Base-by-base conservation (phyloP, 2,797 vertebrate species). In the Oreochromis mossambicus region DNA sequence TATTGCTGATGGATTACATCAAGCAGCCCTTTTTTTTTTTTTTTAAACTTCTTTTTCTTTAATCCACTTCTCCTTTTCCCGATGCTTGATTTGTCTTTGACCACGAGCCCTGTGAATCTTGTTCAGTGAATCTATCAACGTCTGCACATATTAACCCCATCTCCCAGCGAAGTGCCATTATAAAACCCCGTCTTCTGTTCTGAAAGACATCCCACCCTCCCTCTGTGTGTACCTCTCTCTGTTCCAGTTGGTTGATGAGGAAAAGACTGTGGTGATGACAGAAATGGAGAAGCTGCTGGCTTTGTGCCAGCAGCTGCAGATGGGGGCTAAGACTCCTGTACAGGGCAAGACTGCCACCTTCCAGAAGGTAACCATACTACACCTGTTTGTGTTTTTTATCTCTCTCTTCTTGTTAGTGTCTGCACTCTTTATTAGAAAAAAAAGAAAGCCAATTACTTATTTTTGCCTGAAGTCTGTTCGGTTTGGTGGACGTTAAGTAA, bases 331-430 rank as follows among this genome's bases (percentile, higher is more conserved):
- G 93, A 94, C 96, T 63, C 96, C 97, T 24, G 96, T 96, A 78
- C 98, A 98, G 95, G 98, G 97, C 79, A 99, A 99, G 97, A 96
- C 95, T 82, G 97, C 98, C 94, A 98, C 96, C 87, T 98, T 98
- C 94, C 96, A 97, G 90, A 99, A 99, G 98, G 99, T 99, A 97
- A 56, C 17, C 10, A 52, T 5, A 89, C 68, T 88, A 77, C 86
- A 19, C 38, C 32, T 52, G 52, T 41, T 12, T 21, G 61, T 66
- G 19, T 21, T 17, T 70, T 43, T 26, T 26, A 24, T 76, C 17
- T 58, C 2, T 17, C 2, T 19, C 14, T 29, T 29, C 73, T 26
- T 51, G 11, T 73, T 77, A 7, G 48, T 81, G 66, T 80, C 19
- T 86, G n/a, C 34, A 29, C 36, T 83, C 6, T 38, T 9, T 55